These are phyloP conservation scores for Euzetes globulus DNA, from an alignment of 2,888 invertebrate species.

Conservation along the genomic window DNA sequence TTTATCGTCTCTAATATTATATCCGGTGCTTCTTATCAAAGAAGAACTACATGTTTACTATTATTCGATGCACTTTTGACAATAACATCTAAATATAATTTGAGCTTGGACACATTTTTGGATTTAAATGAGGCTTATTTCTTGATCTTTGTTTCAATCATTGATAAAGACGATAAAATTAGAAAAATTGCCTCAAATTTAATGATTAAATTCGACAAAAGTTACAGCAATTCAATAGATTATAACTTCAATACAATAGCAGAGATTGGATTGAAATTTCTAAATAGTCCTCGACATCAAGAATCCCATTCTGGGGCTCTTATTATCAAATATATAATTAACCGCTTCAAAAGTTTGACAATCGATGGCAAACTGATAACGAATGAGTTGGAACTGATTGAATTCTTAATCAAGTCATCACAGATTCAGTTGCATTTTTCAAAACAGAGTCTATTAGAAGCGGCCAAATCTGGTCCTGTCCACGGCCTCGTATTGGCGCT, in stretches of 20 bases:
- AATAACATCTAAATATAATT: neutral
- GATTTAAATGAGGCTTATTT: neutral
- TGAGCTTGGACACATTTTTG: neutral
- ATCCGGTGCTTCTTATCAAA: constrained; percentile 32
- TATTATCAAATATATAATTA: constrained; percentile 15
- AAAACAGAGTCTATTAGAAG: neutral
- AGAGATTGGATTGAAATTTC: neutral
- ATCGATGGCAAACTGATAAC: neutral
- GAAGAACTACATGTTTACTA: constrained; percentile 23
- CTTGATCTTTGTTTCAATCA: constrained; percentile 3
- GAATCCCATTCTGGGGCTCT: constrained; percentile 32
- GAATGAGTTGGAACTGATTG: constrained; percentile 3
- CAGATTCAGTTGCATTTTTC: neutral
- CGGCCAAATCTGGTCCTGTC: constrained; percentile 17
- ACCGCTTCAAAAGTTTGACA: neutral
- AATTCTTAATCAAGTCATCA: neutral
- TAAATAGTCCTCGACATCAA: constrained; percentile 28
- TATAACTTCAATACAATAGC: neutral
- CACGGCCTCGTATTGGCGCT: constrained; percentile 27
- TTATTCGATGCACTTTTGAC: constrained; percentile 19
- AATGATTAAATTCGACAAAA: constrained; percentile 16
- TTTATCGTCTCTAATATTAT: constrained; percentile 3
- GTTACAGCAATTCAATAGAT: neutral
- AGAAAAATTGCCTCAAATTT: constrained; percentile 21
- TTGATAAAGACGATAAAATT: constrained; percentile 34